A percentile compares a stretch with the other conserved stretches of the same genome.
These are phyloP conservation scores for Micronycteris hirsuta DNA, from an alignment of 2,113 vertebrate species.

Conservation along the genomic window DNA sequence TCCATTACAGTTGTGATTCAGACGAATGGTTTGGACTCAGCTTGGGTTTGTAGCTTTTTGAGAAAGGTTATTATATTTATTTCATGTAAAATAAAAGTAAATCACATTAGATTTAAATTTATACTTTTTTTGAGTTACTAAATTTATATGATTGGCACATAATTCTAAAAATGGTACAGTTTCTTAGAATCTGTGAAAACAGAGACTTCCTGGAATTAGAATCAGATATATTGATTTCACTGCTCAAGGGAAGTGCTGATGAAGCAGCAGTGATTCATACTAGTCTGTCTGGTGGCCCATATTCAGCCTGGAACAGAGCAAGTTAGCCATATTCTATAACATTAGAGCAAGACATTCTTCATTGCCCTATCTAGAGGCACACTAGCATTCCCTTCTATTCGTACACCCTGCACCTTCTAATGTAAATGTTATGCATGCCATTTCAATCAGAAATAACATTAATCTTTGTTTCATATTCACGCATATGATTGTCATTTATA, in stretches of 20 bases:
- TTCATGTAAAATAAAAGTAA: background rate
- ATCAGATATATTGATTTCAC: background rate
- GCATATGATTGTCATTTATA: background rate
- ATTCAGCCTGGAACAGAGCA: background rate
- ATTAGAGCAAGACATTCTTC: background rate
- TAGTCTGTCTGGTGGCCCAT: background rate
- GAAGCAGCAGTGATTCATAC: background rate
- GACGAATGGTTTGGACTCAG: background rate
- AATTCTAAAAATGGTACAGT: background rate
- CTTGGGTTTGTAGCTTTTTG: background rate
- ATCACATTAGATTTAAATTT: background rate
- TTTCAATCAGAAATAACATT: background rate
- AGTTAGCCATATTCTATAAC: background rate
- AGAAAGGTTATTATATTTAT: background rate
- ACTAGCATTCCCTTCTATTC: background rate
- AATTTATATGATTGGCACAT: background rate
- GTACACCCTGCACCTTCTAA: background rate
- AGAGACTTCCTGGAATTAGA: constrained; percentile 20
- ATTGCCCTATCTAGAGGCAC: background rate
- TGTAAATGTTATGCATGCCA: background rate
- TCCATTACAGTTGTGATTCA: background rate
- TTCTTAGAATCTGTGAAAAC: constrained; percentile 41
- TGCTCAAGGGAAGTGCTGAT: background rate
- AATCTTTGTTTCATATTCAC: background rate
- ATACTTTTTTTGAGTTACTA: background rate